Conservation (phyloP, 1,140 invertebrate genomes). For the Babylonia areolata region DNA sequence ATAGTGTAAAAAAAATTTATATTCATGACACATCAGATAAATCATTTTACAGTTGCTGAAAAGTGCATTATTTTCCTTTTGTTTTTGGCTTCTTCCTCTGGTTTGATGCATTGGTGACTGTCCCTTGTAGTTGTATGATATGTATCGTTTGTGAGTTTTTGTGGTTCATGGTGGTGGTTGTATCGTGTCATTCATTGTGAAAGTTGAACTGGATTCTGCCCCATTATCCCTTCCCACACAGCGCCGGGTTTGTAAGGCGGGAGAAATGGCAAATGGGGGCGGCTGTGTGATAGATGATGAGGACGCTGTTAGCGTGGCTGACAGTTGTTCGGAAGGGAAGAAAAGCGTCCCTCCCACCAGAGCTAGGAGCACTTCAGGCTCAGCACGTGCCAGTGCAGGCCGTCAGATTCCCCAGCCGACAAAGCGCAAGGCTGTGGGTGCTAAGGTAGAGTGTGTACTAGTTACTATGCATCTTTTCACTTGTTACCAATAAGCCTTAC, state of each 20-base stretch:
- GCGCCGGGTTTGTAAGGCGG: neutral
- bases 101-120: too few relatives aligned
- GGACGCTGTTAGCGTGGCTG: slow-evolving; percentile 26
- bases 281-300: slow-evolving; percentile 25
- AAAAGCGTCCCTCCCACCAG: slow-evolving; percentile 13
- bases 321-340: slow-evolving; percentile 33
- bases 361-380: slow-evolving; percentile 16
- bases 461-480: too few relatives aligned
- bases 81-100: too few relatives aligned
- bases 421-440: neutral
- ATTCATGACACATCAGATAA: too few relatives aligned
- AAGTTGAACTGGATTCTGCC: neutral
- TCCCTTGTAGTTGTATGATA: too few relatives aligned
- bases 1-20: too few relatives aligned
- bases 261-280: slow-evolving; percentile 19
- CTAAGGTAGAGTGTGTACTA: slow-evolving; percentile 10
- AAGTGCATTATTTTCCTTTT: too few relatives aligned
- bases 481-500: too few relatives aligned
- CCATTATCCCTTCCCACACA: neutral
- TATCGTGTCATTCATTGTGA: neutral
- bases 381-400: slow-evolving; percentile 3
- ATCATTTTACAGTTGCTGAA: too few relatives aligned
- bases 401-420: slow-evolving; percentile 24
- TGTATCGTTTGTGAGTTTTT: neutral
- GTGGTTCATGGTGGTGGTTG: neutral